Evolutionary conservation across 2,113 vertebrate species (phyloP).

Genomic region (Festucalex cinctus): DNA sequence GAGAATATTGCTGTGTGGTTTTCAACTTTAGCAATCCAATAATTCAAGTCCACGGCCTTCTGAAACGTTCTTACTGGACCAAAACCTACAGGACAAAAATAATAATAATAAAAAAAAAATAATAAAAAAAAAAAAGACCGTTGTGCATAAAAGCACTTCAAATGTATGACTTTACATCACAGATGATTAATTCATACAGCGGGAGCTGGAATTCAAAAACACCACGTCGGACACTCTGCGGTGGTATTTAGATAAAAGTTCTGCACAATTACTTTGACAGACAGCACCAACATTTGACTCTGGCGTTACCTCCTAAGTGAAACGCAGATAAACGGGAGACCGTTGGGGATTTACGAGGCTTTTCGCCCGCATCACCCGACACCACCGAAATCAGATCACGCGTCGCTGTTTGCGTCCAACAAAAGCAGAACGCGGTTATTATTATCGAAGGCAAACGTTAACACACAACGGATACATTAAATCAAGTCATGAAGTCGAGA

Average conservation of each 20-base stretch:
- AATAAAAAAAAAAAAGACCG: too few species aligned
- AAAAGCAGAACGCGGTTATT: not conserved
- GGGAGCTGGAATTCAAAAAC: not conserved
- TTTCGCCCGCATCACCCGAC: slow-evolving; percentile 2
- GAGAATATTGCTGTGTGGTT: too few species aligned
- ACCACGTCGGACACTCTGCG: not conserved
- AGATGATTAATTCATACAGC: not conserved
- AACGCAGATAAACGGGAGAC: not conserved
- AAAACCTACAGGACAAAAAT: too few species aligned
- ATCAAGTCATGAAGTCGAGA: not conserved
- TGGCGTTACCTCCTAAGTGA: not conserved
- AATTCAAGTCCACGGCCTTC: too few species aligned
- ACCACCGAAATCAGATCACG: not conserved
- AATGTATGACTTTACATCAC: not conserved
- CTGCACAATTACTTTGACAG: not conserved
- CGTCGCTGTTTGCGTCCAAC: not conserved
- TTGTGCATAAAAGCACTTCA: not conserved
- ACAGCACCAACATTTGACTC: not conserved
- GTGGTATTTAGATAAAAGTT: not conserved
- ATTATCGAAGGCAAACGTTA: not conserved
- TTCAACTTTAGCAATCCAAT: too few species aligned
- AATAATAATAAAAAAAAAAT: too few species aligned
- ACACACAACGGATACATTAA: not conserved
- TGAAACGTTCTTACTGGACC: too few species aligned
- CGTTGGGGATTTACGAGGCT: not conserved